A percentile compares a stretch with the other conserved stretches of the same genome.
Evolutionary conservation across 2,797 vertebrate species (phyloP).

Genomic region (Leptodactylus fallax): DNA sequence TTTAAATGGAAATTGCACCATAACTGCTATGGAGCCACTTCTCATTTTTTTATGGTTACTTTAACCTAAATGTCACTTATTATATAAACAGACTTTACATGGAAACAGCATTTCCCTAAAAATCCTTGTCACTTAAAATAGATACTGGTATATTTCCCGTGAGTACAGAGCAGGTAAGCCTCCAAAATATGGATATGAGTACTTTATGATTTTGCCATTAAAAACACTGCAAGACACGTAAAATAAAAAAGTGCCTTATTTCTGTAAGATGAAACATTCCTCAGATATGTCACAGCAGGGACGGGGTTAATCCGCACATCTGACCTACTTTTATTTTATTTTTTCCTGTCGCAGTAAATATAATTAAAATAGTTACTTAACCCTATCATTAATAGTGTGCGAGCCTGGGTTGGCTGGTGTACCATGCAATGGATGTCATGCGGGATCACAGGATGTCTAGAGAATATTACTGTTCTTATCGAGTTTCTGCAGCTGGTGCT

Average conservation of each 20-base stretch:
- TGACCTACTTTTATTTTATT: not conserved
- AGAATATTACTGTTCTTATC: conserved; percentile 59
- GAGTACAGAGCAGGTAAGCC: not conserved
- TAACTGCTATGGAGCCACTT: not conserved
- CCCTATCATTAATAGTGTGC: conserved; percentile 20
- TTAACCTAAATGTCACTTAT: not conserved
- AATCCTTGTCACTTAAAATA: not conserved
- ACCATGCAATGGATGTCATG: not conserved
- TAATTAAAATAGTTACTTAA: not conserved
- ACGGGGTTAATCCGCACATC: not conserved
- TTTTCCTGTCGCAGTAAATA: conserved; percentile 13
- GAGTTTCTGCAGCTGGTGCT: conserved; percentile 49
- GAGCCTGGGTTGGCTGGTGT: not conserved
- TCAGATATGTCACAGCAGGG: not conserved
- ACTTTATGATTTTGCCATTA: not conserved
- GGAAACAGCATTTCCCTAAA: not conserved
- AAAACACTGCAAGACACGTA: not conserved
- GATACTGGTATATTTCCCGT: not conserved
- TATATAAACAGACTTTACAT: not conserved
- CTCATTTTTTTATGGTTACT: not conserved
- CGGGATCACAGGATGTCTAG: conserved; percentile 21
- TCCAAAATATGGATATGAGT: not conserved
- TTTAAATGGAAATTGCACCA: not conserved
- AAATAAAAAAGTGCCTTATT: not conserved
- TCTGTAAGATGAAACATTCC: not conserved